These are phyloP conservation scores for Drosophila colorata DNA, from an alignment of 2,888 invertebrate genomes.

Conservation along the genomic window DNA sequence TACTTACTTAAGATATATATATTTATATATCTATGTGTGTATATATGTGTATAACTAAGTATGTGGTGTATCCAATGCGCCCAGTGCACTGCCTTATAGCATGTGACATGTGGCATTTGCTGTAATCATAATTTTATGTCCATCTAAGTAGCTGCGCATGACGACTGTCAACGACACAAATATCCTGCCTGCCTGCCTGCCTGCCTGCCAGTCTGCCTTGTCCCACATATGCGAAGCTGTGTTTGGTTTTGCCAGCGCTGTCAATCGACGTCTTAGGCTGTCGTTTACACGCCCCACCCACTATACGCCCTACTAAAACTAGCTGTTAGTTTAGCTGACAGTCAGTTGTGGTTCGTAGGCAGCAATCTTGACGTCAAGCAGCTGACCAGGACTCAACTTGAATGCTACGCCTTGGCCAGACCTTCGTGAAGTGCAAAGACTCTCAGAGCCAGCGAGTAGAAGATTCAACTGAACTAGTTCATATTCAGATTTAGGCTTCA, in stretches of 20 bases:
- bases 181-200: conserved; percentile 5
- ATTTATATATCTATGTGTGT: too few relatives aligned
- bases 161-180: conserved; percentile 71
- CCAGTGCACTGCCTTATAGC: neutral
- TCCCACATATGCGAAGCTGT: conserved; percentile 7
- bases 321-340: neutral
- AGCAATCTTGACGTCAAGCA: conserved; percentile 3
- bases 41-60: neutral
- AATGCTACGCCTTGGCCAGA: conserved; percentile 10
- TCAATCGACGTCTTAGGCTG: conserved; percentile 54
- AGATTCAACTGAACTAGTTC: conserved; percentile 10
- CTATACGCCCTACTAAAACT: too few relatives aligned
- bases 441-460: neutral
- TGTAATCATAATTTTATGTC: conserved; percentile 82
- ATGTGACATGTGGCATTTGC: conserved; percentile 74
- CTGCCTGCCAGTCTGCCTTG: neutral
- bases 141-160: conserved; percentile 77
- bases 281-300: conserved; percentile 26
- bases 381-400: conserved; percentile 1
- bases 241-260: conserved; percentile 36
- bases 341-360: neutral
- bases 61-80: too few relatives aligned
- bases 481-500: neutral
- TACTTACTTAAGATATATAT: neutral
- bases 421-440: conserved; percentile 1